Evolutionary conservation across 2,888 invertebrate species (phyloP), one percentile per base, ranked within the genome.

Genomic region (Octodonta nipae): DNA sequence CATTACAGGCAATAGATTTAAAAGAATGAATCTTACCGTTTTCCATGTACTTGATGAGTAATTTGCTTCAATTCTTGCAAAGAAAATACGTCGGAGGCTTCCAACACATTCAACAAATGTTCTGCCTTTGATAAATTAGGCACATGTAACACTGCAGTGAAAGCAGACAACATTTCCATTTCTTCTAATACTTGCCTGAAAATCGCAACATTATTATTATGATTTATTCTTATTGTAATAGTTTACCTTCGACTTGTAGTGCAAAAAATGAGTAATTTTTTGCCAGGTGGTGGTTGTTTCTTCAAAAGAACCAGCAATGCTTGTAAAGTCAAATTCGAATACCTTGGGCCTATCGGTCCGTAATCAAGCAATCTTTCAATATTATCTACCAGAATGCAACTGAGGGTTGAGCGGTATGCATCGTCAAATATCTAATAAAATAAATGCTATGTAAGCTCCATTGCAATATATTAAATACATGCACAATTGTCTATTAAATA

Each of bases 361-460:
- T 98, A 98, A 67, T 98, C 98, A 47, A 98, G 64, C 27, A 98
- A 70, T 45, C 95, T 78, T 62, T 99, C 98, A 51, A 99, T 87
- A 61, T 98, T 93, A 64, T 99, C 98, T 30, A 99, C 87, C 40
- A 99, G 69, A 56, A 99, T 85, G 61, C 95, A 93, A 47, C 95
- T 95, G 39, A 95, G 67, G 17, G 78, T 83, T 1, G 96, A 96
- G 54, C 95, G 88, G 68, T 96, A 95, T 1, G 98, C 98, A 65
- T 99, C 98, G 61, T 96, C 96, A 65, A 99, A 99, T 38, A 91
- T 76, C 86, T 88, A 56, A n/a, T n/a, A n/a, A n/a, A n/a, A n/a
- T n/a, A n/a, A n/a, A n/a, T n/a, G n/a, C n/a, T n/a, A n/a, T n/a
- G n/a, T n/a, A n/a, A n/a, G n/a, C n/a, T n/a, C n/a, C n/a, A n/a